Evolutionary conservation across 2,888 invertebrate species (phyloP).

Genomic region (Hybos culiciformis): DNA sequence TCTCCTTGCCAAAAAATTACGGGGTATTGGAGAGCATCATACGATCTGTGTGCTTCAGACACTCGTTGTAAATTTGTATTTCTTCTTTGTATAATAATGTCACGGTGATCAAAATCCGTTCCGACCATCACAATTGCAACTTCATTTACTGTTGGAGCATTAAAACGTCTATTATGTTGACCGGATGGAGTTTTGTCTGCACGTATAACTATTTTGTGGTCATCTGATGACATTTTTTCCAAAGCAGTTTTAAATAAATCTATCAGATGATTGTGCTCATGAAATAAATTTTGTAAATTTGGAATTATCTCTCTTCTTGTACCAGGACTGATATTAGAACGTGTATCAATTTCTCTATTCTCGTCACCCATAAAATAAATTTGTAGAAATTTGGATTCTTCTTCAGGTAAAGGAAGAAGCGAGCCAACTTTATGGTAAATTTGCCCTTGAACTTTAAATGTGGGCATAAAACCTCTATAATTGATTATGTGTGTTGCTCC

Average conservation of each 20-base stretch:
- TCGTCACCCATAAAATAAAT: conserved; percentile 11
- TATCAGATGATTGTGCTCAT: conserved; percentile 11
- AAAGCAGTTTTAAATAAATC: conserved; percentile 12
- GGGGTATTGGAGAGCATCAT: no score
- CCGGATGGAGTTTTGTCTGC: no score
- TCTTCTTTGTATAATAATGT: no score
- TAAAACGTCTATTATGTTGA: no score
- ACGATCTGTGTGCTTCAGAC: no score
- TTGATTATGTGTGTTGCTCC: conserved; percentile 14
- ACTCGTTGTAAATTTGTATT: no score
- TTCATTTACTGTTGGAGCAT: no score
- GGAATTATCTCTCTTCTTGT: conserved; percentile 7
- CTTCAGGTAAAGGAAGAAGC: conserved; percentile 6
- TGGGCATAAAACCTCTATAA: conserved; percentile 13
- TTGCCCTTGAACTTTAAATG: conserved; percentile 12
- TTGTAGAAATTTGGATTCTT: conserved; percentile 9
- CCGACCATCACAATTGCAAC: not conserved
- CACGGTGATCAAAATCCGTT: not conserved
- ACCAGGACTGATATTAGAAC: conserved; percentile 7
- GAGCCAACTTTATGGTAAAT: conserved; percentile 9
- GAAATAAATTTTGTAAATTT: conserved; percentile 12
- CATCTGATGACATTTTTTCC: conserved; percentile 8
- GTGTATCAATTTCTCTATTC: conserved; percentile 10
- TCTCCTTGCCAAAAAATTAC: no score
- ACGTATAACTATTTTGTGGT: no score